These are phyloP conservation scores for Ophraella communa DNA, from an alignment of 2,888 invertebrate genomes.

Conservation along the genomic window DNA sequence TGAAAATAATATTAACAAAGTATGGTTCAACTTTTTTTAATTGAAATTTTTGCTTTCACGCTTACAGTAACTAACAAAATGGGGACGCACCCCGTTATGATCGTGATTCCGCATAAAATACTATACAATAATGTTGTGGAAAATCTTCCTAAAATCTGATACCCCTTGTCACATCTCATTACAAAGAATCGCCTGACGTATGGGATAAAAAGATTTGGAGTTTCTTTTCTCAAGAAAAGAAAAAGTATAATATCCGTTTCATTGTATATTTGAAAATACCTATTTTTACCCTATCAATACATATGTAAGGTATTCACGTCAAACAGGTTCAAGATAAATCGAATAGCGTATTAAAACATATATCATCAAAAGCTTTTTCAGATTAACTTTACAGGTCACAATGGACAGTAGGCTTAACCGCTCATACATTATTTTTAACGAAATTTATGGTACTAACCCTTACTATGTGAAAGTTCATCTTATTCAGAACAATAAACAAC, in stretches of 20 bases:
- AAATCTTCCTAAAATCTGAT: background rate
- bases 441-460: too few species aligned
- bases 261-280: background rate
- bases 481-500: too few species aligned
- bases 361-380: background rate
- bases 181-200: background rate
- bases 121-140: background rate
- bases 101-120: slow-evolving; percentile 10
- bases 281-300: background rate
- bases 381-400: too few species aligned
- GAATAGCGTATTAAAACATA: background rate
- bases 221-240: background rate
- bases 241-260: background rate
- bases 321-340: background rate
- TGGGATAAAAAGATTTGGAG: background rate
- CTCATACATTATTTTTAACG: too few species aligned
- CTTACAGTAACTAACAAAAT: background rate
- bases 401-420: too few species aligned
- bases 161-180: background rate
- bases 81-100: background rate
- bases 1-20: background rate
- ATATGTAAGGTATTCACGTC: background rate
- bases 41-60: background rate
- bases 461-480: too few species aligned
- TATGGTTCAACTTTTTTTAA: background rate